These are phyloP conservation scores for Laterallus jamaicensis DNA, from an alignment of 2,113 vertebrate species.

Conservation along the genomic window DNA sequence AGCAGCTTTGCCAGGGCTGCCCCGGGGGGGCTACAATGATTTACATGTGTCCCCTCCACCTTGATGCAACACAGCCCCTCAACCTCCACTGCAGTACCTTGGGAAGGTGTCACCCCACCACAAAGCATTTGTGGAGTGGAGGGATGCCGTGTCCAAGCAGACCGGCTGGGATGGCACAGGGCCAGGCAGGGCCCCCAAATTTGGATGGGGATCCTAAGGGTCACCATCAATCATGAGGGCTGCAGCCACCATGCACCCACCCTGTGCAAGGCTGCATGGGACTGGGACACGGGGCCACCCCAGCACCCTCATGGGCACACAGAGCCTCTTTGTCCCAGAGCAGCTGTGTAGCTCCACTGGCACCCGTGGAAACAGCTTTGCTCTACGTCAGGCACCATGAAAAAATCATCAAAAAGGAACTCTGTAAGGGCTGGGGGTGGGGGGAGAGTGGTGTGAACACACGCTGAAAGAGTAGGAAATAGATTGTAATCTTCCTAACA, in stretches of 20 bases:
- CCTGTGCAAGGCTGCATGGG: background rate
- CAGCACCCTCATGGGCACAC: background rate
- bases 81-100: fast-evolving
- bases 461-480: background rate
- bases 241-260: background rate
- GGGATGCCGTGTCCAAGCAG: fast-evolving
- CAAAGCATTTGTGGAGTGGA: background rate
- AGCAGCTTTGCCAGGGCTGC: background rate
- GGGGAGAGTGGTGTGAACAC: background rate
- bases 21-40: background rate
- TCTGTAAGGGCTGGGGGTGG: background rate
- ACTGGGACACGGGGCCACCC: fast-evolving
- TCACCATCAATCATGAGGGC: background rate
- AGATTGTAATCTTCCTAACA: background rate
- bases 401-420: background rate
- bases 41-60: fast-evolving
- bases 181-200: background rate
- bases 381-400: background rate
- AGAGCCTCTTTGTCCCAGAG: background rate
- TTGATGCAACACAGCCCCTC: background rate
- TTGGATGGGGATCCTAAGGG: background rate
- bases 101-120: background rate
- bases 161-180: fast-evolving
- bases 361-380: background rate
- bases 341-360: background rate